phyloP scores from a whole-genome alignment of 2,797 vertebrate genomes.

The Denticeps clupeoides region DNA sequence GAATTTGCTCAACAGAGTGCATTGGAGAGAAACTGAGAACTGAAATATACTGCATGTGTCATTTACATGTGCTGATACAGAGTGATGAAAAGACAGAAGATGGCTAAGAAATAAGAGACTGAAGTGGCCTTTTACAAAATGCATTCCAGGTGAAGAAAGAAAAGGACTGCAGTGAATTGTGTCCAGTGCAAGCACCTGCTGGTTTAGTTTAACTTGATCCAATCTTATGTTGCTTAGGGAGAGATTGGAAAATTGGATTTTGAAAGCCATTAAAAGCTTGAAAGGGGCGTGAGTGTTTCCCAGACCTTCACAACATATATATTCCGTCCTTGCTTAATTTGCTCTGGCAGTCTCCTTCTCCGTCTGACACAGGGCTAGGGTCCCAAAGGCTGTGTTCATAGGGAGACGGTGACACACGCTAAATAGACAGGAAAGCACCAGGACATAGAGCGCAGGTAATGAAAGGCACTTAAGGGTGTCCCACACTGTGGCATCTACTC shows the following conservation, averaged over 20 bases:
- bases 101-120: slow-evolving; percentile 17
- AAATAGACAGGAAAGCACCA: background rate
- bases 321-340: too few relatives aligned
- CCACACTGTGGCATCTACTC: slow-evolving; percentile 31
- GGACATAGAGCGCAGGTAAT: background rate
- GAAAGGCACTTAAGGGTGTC: slow-evolving; percentile 32
- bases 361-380: too few relatives aligned
- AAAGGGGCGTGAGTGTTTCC: too few relatives aligned
- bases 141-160: slow-evolving; percentile 13
- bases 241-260: too few relatives aligned
- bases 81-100: background rate
- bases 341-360: too few relatives aligned
- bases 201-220: slow-evolving; percentile 1
- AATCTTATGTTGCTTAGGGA: too few relatives aligned
- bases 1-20: background rate
- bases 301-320: too few relatives aligned
- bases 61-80: too few relatives aligned
- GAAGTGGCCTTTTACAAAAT: slow-evolving; percentile 2
- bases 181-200: slow-evolving; percentile 7
- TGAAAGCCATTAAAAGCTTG: too few relatives aligned
- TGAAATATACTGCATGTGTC: background rate
- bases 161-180: slow-evolving; percentile 1
- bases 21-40: too few relatives aligned
- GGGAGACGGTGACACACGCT: too few relatives aligned
- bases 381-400: too few relatives aligned